These are phyloP conservation scores for Polyommatus iphigenia DNA, from an alignment of 2,888 invertebrate genomes.

Conservation along the genomic window DNA sequence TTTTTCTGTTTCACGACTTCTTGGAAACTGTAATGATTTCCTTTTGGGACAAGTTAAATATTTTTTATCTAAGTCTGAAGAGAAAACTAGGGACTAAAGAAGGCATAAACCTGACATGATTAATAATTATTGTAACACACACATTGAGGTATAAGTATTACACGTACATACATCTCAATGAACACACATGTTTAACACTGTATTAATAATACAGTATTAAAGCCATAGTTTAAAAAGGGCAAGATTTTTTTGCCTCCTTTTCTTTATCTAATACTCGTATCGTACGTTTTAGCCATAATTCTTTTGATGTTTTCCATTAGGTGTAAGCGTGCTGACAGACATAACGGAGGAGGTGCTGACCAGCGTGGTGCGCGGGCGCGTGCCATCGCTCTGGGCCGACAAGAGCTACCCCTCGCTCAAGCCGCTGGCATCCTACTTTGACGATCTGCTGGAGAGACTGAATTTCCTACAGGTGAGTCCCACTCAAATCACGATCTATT, in stretches of 20 bases:
- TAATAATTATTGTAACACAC: no score
- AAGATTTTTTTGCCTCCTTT: no score
- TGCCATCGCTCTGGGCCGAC: slow-evolving; percentile 91
- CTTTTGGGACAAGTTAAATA: background rate
- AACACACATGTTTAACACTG: no score
- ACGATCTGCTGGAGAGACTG: slow-evolving; percentile 90
- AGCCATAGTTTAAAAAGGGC: no score
- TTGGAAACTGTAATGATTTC: no score
- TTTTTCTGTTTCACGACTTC: background rate
- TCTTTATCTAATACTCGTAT: no score
- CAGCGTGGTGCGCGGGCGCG: slow-evolving; percentile 90
- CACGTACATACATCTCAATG: no score
- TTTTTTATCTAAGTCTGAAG: background rate
- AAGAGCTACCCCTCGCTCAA: slow-evolving; percentile 96
- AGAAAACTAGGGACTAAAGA: background rate
- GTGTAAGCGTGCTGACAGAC: slow-evolving; percentile 91
- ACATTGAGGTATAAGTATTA: no score
- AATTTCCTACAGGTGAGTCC: slow-evolving; percentile 88
- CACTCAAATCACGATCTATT: background rate
- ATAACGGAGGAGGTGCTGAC: slow-evolving; percentile 92
- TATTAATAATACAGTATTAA: no score
- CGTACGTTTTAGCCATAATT: no score
- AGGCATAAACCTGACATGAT: no score
- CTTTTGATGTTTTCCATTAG: slow-evolving; percentile 62
- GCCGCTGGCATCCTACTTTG: slow-evolving; percentile 92